Evolutionary conservation across 2,888 invertebrate genomes (phyloP), one percentile per base, ranked within the genome.

Genomic region (Eulithis testata): DNA sequence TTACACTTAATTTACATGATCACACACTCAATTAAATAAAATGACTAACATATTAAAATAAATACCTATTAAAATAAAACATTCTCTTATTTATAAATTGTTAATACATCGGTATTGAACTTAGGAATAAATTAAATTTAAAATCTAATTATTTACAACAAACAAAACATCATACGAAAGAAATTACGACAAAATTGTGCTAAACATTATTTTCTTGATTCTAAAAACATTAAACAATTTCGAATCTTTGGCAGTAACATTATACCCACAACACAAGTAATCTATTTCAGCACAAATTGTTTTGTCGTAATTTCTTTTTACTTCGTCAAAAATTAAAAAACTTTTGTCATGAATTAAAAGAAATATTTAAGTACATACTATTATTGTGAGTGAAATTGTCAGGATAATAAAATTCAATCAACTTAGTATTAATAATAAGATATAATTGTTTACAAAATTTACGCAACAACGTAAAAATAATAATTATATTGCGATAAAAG

Each of bases 11-110:
- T 88, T 84, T 91, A 91, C 88, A 83, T 81, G 80, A 87, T 72
- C 70, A 87, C 88, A 88, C 89, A 85, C 86, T 85, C 83, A 79
- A 86, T 87, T 88, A 85, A 86, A 86, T 89, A 89, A 81, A 88
- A 86, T 87, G 85, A 84, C 88, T 91, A 88, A 21, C 88, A 87
- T 89, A 89, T 65, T 89, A 88, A 89, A 91, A 91, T 91, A 91
- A 91, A 91, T 92, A 66, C 82, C 83, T 87, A 88, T 86, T 86
- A 86, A 85, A 90, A 89, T 87, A 88, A 86, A 86, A 81, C 85
- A 87, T 86, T 85, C 77, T 82, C 84, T 84, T 82, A 66, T 31
- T 31, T 83, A 82, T 83, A 81, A 82, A 80, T 83, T 85, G 87
- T 89, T 89, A 90, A 87, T 87, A 90, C 84, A 87, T 83, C 83